Conservation (phyloP, 2,113 vertebrate species). For the Tetrax tetrax region DNA sequence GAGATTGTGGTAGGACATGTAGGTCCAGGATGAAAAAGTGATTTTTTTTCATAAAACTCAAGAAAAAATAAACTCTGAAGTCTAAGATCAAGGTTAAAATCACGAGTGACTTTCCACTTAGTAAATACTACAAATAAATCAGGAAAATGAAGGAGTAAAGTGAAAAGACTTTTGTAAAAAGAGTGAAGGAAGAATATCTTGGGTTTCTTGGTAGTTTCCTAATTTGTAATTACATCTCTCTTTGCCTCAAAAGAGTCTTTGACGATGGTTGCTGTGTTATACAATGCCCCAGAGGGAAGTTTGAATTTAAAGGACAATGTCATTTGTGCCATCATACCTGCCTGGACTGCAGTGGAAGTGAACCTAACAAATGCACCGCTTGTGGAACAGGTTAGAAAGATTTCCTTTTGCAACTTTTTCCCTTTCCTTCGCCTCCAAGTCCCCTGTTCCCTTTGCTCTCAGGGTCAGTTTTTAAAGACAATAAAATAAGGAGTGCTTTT, state of each 20-base stretch:
- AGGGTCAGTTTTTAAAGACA: neutral
- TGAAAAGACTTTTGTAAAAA: neutral
- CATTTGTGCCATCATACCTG: constrained; percentile 89
- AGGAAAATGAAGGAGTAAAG: neutral
- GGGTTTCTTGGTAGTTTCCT: neutral
- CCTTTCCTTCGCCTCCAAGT: neutral
- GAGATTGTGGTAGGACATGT: neutral
- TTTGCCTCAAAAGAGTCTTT: constrained; percentile 78
- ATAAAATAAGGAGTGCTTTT: neutral
- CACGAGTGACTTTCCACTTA: neutral
- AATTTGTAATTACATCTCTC: neutral
- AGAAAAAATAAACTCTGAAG: neutral
- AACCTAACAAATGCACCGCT: constrained; percentile 83
- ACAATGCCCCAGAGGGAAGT: constrained; percentile 80
- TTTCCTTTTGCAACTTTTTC: neutral
- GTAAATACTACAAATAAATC: neutral
- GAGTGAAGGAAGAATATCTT: neutral
- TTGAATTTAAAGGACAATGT: constrained; percentile 77
- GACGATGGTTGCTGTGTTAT: constrained; percentile 81
- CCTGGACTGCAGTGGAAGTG: constrained; percentile 82
- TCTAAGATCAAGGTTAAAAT: neutral
- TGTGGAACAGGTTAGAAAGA: constrained; percentile 84
- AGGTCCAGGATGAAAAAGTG: neutral
- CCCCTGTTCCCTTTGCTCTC: neutral
- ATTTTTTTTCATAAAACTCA: neutral